These are phyloP conservation scores for Scaptomyza reducta DNA, from an alignment of 2,888 invertebrate genomes.

Conservation along the genomic window DNA sequence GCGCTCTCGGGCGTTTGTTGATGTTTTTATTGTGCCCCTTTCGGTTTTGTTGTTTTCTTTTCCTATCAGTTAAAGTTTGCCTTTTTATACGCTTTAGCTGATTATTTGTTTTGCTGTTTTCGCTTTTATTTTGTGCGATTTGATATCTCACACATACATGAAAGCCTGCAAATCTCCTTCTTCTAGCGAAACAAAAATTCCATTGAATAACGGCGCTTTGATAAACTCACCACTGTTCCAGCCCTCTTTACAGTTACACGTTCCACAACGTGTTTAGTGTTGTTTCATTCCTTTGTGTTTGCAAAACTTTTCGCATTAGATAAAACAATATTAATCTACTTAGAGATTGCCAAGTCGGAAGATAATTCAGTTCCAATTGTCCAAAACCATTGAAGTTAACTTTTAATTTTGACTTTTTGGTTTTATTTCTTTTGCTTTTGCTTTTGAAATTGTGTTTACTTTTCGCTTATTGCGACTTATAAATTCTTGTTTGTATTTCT, in stretches of 20 bases:
- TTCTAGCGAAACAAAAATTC: not conserved
- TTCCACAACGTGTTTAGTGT: not conserved
- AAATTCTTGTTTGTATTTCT: conserved; percentile 56
- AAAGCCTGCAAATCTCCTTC: not conserved
- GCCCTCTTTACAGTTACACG: not conserved
- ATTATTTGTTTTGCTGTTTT: conserved; percentile 34
- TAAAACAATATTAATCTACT: not conserved
- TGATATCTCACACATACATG: not conserved
- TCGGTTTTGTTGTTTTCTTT: conserved; percentile 3
- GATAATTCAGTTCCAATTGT: not conserved
- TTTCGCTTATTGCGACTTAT: conserved; percentile 78
- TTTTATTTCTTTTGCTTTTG: conserved; percentile 12
- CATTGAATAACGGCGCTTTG: not conserved
- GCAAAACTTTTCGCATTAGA: not conserved
- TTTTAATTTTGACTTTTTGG: conserved; percentile 3
- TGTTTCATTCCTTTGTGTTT: not conserved
- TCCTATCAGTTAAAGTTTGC: conserved; percentile 13
- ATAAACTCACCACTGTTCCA: not conserved
- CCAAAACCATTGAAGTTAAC: not conserved
- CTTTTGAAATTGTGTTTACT: conserved; percentile 52
- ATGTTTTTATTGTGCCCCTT: conserved; percentile 40
- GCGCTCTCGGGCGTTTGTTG: conserved; percentile 37
- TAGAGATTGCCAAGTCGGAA: not conserved
- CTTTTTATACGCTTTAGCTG: conserved; percentile 24
- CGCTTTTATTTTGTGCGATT: conserved; percentile 12